These are phyloP conservation scores for Egretta garzetta DNA, from an alignment of 2,113 vertebrate species.

Conservation along the genomic window DNA sequence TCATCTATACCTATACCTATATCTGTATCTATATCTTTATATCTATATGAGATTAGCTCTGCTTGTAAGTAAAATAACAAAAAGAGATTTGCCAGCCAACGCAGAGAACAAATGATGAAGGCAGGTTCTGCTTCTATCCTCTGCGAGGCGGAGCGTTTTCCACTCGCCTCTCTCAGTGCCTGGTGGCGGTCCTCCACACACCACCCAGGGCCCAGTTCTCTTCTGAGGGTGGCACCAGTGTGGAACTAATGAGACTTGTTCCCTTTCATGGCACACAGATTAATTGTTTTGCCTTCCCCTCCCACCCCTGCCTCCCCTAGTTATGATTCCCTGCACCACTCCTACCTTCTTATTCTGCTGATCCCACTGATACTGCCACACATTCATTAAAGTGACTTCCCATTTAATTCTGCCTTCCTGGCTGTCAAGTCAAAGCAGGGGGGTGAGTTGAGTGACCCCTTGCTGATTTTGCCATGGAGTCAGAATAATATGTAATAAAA, in stretches of 20 bases:
- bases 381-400: neutral
- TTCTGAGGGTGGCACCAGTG: neutral
- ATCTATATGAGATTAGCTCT: neutral
- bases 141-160: neutral
- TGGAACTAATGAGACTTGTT: neutral
- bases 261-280: neutral
- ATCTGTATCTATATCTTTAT: neutral
- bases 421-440: neutral
- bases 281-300: neutral
- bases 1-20: neutral
- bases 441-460: neutral
- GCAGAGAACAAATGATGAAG: neutral
- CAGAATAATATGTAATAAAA: neutral
- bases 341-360: neutral
- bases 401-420: neutral
- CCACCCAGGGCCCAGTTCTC: neutral
- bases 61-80: neutral
- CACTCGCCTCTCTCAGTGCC: neutral
- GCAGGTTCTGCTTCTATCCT: neutral
- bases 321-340: neutral
- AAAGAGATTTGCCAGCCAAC: neutral
- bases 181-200: neutral
- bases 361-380: neutral
- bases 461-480: neutral
- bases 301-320: neutral